phyloP scores from a whole-genome alignment of 1,140 invertebrate species.

The Stenopsyche tienmushanensis region DNA sequence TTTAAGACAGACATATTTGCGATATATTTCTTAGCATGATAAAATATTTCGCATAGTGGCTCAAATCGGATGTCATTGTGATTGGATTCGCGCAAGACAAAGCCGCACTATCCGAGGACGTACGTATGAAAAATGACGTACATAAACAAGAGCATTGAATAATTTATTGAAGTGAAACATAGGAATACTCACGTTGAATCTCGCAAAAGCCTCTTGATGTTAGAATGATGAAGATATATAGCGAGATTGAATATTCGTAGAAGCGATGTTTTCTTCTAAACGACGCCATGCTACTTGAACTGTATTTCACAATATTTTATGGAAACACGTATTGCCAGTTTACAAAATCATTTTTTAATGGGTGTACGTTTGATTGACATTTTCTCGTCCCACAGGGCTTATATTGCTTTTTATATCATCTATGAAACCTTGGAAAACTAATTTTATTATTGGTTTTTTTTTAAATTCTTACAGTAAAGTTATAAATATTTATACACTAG shows the following conservation, averaged over 20 bases:
- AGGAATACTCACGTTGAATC: conserved; percentile 27
- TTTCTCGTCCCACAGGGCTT: too few relatives aligned
- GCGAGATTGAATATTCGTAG: conserved; percentile 7
- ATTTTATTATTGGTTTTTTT: not conserved
- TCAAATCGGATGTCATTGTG: not conserved
- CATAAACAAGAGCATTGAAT: not conserved
- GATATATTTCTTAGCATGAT: not conserved
- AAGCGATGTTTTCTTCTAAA: conserved; percentile 14
- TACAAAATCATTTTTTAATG: too few relatives aligned
- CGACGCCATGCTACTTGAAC: conserved; percentile 20
- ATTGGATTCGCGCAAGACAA: not conserved
- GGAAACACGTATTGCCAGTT: too few relatives aligned
- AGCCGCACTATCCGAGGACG: not conserved
- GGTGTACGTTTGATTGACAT: too few relatives aligned
- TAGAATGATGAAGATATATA: conserved; percentile 17
- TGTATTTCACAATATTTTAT: too few relatives aligned
- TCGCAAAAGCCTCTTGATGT: conserved; percentile 20
- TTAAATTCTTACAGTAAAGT: not conserved
- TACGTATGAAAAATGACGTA: not conserved
- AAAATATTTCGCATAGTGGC: not conserved
- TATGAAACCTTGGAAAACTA: too few relatives aligned
- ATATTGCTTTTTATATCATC: too few relatives aligned
- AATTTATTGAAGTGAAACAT: not conserved
- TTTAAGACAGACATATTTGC: not conserved
- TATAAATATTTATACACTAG: not conserved